Evolutionary conservation across 2,113 vertebrate genomes (phyloP), one percentile per base, ranked within the genome.

Genomic region (Martes martes): DNA sequence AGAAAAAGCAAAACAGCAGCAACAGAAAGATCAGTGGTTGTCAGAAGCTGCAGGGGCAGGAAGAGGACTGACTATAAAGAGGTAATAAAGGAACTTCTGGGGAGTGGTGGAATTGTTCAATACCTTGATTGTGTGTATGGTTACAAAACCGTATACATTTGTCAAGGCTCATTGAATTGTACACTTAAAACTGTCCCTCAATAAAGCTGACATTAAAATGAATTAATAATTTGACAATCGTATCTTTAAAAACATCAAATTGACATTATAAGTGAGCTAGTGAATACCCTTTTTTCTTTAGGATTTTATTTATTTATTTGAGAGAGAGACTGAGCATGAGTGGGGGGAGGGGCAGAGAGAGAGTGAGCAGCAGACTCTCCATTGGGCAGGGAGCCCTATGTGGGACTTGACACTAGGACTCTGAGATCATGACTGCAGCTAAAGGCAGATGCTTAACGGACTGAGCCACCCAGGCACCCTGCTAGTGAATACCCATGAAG

Each of bases 211-310:
- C 76, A 79, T 79, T 94, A 61, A 90, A 96, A 39, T 67, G 14
- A 95, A 96, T 76, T 71, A 94, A 94, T 92, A 74, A 79, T 97
- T 94, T 81, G 90, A 92, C 50, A 83, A 94, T 93, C 69, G 92
- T 28, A 90, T 92, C 79, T 81, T 96, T 95, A 84, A 96, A 96
- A 96, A 97, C 90, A 96, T 63, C 18, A 86, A 84, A 50, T 94
- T 97, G 97, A 90, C 87, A 57, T 90, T 97, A 76, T 24, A 86
- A 90, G 57, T 69, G 31, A 96, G 42, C 55, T 90, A 79, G 47
- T 96, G 50, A 76, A 84, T 0, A 39, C 71, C 26, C 52, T 88
- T 95, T 33, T 67, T 67, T 33, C 28, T 67, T 67, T 67, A 67
- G 15, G 31, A 67, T 16, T 33, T 67, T 67, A 33, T 67, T 67